phyloP scores from a whole-genome alignment of 2,888 invertebrate species.

The Sphaerophoria rueppellii region DNA sequence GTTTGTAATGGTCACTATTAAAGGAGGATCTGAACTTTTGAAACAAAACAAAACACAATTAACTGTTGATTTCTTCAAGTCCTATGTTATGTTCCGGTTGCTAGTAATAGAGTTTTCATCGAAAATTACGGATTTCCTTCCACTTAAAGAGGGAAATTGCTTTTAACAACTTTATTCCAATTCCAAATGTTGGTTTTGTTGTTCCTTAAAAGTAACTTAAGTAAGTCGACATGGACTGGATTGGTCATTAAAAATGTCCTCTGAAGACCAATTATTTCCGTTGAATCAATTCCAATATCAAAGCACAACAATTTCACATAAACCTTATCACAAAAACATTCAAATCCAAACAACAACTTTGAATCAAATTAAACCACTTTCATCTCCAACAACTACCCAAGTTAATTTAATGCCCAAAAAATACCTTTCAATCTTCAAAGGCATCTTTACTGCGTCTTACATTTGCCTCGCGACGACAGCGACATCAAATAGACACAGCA shows the following conservation, averaged over 20 bases:
- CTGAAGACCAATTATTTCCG: no score
- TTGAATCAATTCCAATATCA: no score
- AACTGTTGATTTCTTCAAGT: conserved; percentile 9
- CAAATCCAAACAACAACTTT: neutral
- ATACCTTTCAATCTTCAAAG: conserved; percentile 6
- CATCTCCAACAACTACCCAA: neutral
- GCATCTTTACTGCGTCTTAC: neutral
- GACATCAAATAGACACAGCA: neutral
- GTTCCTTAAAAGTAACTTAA: neutral
- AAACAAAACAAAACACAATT: neutral
- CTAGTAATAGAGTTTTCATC: neutral
- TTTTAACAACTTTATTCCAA: conserved; percentile 16
- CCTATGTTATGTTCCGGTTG: no score
- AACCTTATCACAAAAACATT: no score
- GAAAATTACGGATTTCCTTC: neutral
- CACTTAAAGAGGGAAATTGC: conserved; percentile 1
- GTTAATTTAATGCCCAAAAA: conserved; percentile 11
- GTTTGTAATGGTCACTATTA: no score
- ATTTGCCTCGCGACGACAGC: neutral
- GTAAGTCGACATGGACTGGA: no score
- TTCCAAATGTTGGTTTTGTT: neutral
- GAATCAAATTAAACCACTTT: conserved; percentile 22
- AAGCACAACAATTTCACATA: no score
- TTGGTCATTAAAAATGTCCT: no score
- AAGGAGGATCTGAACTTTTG: no score